These are phyloP conservation scores for Scomber scombrus DNA, from an alignment of 2,113 vertebrate genomes.

Conservation along the genomic window DNA sequence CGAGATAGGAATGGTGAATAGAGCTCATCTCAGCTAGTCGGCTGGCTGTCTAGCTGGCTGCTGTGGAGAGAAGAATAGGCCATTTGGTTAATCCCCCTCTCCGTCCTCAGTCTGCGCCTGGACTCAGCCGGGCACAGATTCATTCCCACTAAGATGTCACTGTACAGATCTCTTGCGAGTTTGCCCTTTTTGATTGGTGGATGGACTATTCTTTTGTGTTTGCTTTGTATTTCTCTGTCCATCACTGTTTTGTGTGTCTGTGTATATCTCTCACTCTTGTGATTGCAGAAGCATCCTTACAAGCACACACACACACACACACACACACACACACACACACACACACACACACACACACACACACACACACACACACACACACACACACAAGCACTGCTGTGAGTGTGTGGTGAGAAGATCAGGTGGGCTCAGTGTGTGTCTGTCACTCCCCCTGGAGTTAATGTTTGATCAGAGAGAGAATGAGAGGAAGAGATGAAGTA, in stretches of 20 bases:
- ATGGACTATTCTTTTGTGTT: conserved; percentile 25
- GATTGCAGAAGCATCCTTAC: conserved; percentile 31
- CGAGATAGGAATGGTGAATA: conserved; percentile 76
- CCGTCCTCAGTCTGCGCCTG: conserved; percentile 7
- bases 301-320: conserved; percentile 9
- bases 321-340: background rate
- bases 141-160: conserved; percentile 16
- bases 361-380: background rate
- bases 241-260: conserved; percentile 4
- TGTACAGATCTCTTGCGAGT: background rate
- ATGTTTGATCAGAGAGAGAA: conserved; percentile 59
- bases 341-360: conserved; percentile 3
- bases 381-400: background rate
- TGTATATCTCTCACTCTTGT: background rate
- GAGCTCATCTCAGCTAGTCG: conserved; percentile 51
- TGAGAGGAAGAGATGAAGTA: conserved; percentile 13
- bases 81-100: conserved; percentile 26
- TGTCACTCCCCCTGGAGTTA: conserved; percentile 39
- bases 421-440: conserved; percentile 56
- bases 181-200: conserved; percentile 10
- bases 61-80: conserved; percentile 49
- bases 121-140: conserved; percentile 4
- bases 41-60: conserved; percentile 16
- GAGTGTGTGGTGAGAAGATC: conserved; percentile 27
- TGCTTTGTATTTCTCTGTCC: background rate